A percentile compares a stretch with the other conserved stretches of the same genome.
Evolutionary conservation across 2,113 vertebrate species (phyloP).

Genomic region (Pangasianodon gigas): DNA sequence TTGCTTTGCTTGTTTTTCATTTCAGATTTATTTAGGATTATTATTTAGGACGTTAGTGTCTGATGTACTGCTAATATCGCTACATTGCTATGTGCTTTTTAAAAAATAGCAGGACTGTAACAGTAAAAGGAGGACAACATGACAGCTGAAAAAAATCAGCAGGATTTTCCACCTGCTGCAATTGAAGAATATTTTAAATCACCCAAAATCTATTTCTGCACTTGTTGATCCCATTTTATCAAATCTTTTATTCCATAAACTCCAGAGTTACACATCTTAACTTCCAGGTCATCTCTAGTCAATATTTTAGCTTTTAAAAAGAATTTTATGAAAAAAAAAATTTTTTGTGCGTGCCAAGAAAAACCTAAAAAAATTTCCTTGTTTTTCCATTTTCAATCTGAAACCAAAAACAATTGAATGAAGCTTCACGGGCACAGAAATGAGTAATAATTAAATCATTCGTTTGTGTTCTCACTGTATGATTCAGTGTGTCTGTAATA

Average conservation of each 20-base stretch:
- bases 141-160: background rate
- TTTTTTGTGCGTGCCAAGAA: background rate
- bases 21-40: background rate
- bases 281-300: background rate
- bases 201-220: background rate
- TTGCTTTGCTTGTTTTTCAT: background rate
- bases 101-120: no score
- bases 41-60: no score
- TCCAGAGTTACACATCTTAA: background rate
- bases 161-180: background rate
- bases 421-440: background rate
- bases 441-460: background rate
- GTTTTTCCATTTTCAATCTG: background rate
- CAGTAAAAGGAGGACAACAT: no score
- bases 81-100: no score
- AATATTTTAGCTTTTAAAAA: background rate
- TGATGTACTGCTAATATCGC: background rate
- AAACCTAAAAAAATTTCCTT: background rate
- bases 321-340: background rate
- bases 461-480: background rate
- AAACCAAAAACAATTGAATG: background rate
- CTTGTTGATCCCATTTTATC: background rate
- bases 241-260: background rate
- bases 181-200: background rate
- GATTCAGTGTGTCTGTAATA: background rate